phyloP scores from a whole-genome alignment of 2,797 vertebrate genomes.

The Notolabrus celidotus region DNA sequence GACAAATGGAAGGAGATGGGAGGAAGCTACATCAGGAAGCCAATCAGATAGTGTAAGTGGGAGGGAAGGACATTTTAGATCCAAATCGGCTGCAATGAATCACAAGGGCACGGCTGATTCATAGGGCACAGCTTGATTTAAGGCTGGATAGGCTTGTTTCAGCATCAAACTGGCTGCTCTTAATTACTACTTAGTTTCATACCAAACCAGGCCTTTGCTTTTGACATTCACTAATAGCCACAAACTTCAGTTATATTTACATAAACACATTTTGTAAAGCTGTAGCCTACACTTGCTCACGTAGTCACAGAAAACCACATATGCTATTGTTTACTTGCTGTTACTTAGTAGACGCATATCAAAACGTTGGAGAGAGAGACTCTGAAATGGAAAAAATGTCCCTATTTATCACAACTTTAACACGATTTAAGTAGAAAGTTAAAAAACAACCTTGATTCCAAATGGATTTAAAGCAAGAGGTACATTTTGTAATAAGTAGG shows the following conservation, averaged over 20 bases:
- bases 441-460: too few relatives aligned
- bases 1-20: slow-evolving; percentile 75
- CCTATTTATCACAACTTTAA: too few relatives aligned
- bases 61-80: slow-evolving; percentile 77
- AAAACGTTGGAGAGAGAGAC: neutral
- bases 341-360: neutral
- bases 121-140: slow-evolving; percentile 69
- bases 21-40: slow-evolving; percentile 71
- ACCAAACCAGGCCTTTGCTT: slow-evolving; percentile 2
- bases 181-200: slow-evolving; percentile 32
- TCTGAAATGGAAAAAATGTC: neutral
- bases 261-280: slow-evolving; percentile 15
- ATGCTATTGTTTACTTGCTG: neutral
- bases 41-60: slow-evolving; percentile 76
- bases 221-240: slow-evolving; percentile 59
- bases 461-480: too few relatives aligned
- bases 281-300: slow-evolving; percentile 8
- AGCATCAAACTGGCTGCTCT: slow-evolving; percentile 48
- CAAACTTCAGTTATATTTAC: slow-evolving; percentile 26
- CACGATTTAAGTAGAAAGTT: too few relatives aligned
- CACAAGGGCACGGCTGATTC: slow-evolving; percentile 77
- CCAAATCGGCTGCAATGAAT: slow-evolving; percentile 75
- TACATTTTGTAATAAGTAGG: too few relatives aligned
- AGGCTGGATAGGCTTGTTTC: slow-evolving; percentile 56
- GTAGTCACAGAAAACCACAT: neutral